Base-by-base conservation (phyloP, 2,888 invertebrate genomes). In the Acronicta leporina region DNA sequence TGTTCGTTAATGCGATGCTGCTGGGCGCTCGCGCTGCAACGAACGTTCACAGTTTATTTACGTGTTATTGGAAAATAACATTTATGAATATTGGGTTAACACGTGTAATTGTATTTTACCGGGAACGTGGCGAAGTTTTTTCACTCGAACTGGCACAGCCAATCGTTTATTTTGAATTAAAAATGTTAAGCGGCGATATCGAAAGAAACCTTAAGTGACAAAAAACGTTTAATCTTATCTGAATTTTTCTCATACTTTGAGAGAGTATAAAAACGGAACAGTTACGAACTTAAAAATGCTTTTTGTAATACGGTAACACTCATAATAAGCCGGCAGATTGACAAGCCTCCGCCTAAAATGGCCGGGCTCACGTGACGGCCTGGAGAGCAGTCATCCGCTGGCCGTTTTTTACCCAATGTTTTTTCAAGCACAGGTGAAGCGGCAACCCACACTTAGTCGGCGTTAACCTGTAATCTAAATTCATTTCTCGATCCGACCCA, bases 401-500 rank as follows among this genome's bases (percentile, higher is more conserved):
- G 65, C 73, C 74, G 81, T 86, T 89, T 91, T 90, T 90, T 87
- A 81, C 75, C 67, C 64, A 57, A 69, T 80, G 86, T 90, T 93
- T 93, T 93, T 92, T 89, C 80, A 85, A 87, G 88, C 87, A 89
- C 94, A 94, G 93, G 91, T 93, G 93, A 90, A 87, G 83, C 86
- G 81, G 64, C 83, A 92, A 92, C 93, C 93, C 91, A 92, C 91
- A 94, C 91, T 94, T 94, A 94, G 91, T 79, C 92, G 92, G 92
- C 94, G 91, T 90, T 93, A 94, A 93, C 94, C 92, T 94, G 89
- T 94, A 94, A 94, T 94, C 94, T 94, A 94, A 94, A 94, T 94
- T 94, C 93, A 94, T 94, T 94, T 94, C 91, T 94, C 91, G 93
- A 92, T 89, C 90, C 92, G 89, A 91, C 92, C 92, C 91, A 92